Conservation (phyloP, 2,113 vertebrate species). For the Stegastes partitus region DNA sequence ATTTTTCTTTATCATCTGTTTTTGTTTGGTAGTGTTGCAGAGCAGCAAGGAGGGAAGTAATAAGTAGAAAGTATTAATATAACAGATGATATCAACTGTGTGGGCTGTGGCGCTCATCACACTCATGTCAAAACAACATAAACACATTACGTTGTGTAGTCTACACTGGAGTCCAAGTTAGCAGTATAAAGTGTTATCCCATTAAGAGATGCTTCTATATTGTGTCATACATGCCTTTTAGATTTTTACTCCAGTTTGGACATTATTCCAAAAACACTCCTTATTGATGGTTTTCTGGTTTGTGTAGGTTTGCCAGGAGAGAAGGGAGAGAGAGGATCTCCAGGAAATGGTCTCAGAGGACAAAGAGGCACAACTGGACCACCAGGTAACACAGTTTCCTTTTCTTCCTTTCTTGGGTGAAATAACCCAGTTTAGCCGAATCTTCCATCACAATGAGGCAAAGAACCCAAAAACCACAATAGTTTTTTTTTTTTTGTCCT, state of each 20-base stretch:
- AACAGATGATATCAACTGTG: not conserved
- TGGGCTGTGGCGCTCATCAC: not conserved
- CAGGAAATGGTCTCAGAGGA: slow-evolving; percentile 89
- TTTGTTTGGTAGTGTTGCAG: not conserved
- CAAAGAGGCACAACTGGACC: slow-evolving; percentile 91
- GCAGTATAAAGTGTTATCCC: not conserved
- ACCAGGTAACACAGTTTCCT: slow-evolving; percentile 85
- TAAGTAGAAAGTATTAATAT: not conserved
- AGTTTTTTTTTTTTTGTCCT: slow-evolving; percentile 7
- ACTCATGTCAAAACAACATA: not conserved
- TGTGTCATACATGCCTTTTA: not conserved
- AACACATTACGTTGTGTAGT: not conserved
- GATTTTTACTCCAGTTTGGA: not conserved
- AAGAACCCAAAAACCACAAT: not conserved
- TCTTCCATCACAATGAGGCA: not conserved
- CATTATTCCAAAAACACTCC: not conserved
- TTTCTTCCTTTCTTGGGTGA: not conserved
- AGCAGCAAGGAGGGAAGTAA: not conserved
- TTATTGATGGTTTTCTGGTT: slow-evolving; percentile 6
- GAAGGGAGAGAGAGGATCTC: slow-evolving; percentile 92
- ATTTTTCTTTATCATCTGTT: not conserved
- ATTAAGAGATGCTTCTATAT: not conserved
- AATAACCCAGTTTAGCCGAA: not conserved
- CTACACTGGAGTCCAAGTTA: slow-evolving; percentile 7
- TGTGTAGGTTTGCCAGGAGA: slow-evolving; percentile 91